A percentile compares a stretch with the other conserved stretches of the same genome.
These are phyloP conservation scores for Aselliscus stoliczkanus DNA, from an alignment of 2,797 vertebrate species.

Conservation along the genomic window DNA sequence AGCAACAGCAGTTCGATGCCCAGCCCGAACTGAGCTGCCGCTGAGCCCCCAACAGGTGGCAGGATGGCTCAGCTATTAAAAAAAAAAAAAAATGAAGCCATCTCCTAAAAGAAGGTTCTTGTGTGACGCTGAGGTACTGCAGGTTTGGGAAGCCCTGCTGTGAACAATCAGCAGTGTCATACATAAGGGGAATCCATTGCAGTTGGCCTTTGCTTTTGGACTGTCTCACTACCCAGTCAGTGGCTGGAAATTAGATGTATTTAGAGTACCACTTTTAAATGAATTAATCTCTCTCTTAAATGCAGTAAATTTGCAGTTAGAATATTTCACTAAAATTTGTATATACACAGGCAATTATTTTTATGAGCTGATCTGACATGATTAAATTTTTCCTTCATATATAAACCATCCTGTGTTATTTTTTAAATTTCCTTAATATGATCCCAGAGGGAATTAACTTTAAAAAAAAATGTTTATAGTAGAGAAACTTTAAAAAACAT, in stretches of 20 bases:
- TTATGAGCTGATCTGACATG: not conserved
- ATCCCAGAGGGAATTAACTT: not conserved
- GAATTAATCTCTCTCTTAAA: slow-evolving; percentile 13
- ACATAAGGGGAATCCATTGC: not conserved
- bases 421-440: not conserved
- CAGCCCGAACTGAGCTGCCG: too few species aligned
- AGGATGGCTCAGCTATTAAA: too few species aligned
- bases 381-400: not conserved
- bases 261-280: not conserved
- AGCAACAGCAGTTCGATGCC: too few species aligned
- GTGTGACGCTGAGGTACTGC: not conserved
- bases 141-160: not conserved
- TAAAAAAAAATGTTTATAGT: not conserved
- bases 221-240: not conserved
- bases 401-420: not conserved
- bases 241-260: not conserved
- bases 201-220: not conserved
- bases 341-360: not conserved
- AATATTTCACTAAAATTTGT: slow-evolving; percentile 16
- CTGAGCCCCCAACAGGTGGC: too few species aligned
- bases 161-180: not conserved
- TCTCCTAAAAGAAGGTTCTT: not conserved
- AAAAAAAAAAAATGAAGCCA: too few species aligned
- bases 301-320: not conserved
- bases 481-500: too few species aligned